Percentiles rank a stretch among this genome's conserved stretches.
These are phyloP conservation scores for Adelognathus sp. DNA, from an alignment of 2,888 invertebrate genomes.

Conservation along the genomic window DNA sequence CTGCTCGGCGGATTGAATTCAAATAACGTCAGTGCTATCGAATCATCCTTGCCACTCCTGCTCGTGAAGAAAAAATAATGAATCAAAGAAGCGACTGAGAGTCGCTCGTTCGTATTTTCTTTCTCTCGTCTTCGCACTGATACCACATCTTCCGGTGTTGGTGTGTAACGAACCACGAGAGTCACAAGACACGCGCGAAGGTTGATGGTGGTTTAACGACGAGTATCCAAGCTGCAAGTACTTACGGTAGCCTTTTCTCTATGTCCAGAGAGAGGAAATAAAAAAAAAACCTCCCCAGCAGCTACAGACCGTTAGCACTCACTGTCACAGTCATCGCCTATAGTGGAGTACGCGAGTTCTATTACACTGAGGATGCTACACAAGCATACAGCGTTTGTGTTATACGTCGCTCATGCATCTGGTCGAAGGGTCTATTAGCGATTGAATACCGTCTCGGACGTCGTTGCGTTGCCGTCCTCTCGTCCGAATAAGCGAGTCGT, in stretches of 20 bases:
- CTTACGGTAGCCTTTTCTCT: neutral
- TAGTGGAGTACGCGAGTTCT: neutral
- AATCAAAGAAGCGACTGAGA: neutral
- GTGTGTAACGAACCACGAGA: slow-evolving; percentile 28
- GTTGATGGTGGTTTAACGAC: slow-evolving; percentile 40
- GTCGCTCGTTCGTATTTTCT: neutral
- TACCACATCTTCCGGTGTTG: slow-evolving; percentile 25
- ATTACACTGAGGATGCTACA: neutral
- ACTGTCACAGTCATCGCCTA: neutral
- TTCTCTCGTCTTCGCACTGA: neutral
- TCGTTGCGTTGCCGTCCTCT: neutral
- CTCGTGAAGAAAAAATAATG: neutral
- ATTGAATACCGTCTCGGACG: slow-evolving; percentile 5
- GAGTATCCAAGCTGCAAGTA: slow-evolving; percentile 5
- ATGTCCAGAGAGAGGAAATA: neutral
- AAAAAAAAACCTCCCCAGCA: neutral
- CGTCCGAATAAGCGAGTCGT: neutral
- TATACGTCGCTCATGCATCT: slow-evolving; percentile 38
- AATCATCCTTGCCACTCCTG: too few relatives aligned
- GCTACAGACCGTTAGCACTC: slow-evolving; percentile 16
- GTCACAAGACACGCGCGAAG: slow-evolving; percentile 19
- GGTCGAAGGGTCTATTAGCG: slow-evolving; percentile 23
- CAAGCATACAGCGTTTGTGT: neutral
- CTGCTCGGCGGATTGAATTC: too few relatives aligned
- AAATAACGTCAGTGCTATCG: too few relatives aligned